Percentiles rank a stretch among this genome's conserved stretches.
phyloP scores from a whole-genome alignment of 2,888 invertebrate genomes.

The Cynaeus angustus region DNA sequence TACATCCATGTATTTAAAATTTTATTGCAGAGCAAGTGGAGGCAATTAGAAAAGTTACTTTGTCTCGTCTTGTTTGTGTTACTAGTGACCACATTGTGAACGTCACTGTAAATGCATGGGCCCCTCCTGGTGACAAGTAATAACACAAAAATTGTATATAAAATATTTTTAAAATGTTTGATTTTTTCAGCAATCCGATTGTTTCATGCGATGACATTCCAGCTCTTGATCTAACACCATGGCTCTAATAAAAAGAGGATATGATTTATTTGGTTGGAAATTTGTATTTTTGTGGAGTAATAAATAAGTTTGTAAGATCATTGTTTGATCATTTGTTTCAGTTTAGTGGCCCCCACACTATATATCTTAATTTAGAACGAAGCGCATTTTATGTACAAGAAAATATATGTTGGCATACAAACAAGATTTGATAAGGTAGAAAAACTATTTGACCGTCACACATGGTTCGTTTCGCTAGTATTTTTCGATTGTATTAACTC shows the following conservation, averaged over 20 bases:
- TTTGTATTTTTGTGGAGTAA: too few species aligned
- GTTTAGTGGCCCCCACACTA: too few species aligned
- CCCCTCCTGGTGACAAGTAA: slow-evolving; percentile 42
- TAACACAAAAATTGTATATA: not conserved
- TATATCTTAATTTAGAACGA: too few species aligned
- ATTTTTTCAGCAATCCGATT: slow-evolving; percentile 39
- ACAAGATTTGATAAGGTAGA: too few species aligned
- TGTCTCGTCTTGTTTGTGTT: slow-evolving; percentile 80
- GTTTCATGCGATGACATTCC: slow-evolving; percentile 33
- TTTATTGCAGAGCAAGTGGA: slow-evolving; percentile 74
- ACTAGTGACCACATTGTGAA: slow-evolving; percentile 77
- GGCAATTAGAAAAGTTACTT: slow-evolving; percentile 78
- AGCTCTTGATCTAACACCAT: slow-evolving; percentile 19
- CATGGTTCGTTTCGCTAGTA: too few species aligned
- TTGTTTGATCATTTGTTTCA: too few species aligned
- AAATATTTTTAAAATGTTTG: not conserved
- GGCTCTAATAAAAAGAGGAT: slow-evolving; percentile 4
- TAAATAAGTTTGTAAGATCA: too few species aligned
- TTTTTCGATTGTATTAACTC: too few species aligned
- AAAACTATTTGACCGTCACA: too few species aligned
- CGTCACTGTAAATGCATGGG: slow-evolving; percentile 45
- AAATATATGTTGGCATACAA: too few species aligned
- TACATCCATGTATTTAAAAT: not conserved
- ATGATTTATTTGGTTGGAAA: too few species aligned
- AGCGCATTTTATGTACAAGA: too few species aligned